These are phyloP conservation scores for Ovis aries DNA, from an alignment of 2,113 vertebrate species.

Conservation along the genomic window DNA sequence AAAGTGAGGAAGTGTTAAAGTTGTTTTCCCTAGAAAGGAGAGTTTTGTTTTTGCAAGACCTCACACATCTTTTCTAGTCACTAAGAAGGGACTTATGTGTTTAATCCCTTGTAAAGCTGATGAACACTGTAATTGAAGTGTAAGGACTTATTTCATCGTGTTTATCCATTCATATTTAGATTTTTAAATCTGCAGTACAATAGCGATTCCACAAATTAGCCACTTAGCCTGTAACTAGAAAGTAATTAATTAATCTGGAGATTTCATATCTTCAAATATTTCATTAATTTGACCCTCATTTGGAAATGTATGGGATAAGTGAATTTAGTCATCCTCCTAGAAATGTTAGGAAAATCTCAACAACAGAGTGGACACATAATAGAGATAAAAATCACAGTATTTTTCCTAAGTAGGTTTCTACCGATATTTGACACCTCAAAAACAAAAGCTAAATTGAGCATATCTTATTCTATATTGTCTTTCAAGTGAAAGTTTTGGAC, in stretches of 20 bases:
- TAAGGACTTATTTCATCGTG: background rate
- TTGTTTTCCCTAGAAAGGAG: background rate
- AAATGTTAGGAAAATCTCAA: background rate
- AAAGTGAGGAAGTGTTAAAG: too few relatives aligned
- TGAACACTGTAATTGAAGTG: background rate
- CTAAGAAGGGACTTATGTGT: background rate
- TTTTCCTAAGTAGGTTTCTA: background rate
- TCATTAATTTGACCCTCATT: background rate
- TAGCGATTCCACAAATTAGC: background rate
- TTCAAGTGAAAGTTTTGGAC: background rate
- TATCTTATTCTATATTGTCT: background rate
- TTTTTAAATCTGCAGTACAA: background rate
- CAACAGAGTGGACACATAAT: rapidly evolving
- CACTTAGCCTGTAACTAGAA: background rate
- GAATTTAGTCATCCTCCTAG: background rate
- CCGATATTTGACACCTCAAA: background rate
- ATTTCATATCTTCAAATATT: background rate
- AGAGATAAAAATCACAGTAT: background rate
- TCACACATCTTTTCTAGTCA: background rate
- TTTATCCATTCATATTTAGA: background rate
- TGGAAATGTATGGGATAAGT: background rate
- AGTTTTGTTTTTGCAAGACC: background rate
- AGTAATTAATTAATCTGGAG: background rate
- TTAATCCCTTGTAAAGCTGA: background rate
- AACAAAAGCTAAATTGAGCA: background rate